Evolutionary conservation across 1,140 invertebrate species (phyloP), one percentile per base, ranked within the genome.

Genomic region (Bombyx mandarina): DNA sequence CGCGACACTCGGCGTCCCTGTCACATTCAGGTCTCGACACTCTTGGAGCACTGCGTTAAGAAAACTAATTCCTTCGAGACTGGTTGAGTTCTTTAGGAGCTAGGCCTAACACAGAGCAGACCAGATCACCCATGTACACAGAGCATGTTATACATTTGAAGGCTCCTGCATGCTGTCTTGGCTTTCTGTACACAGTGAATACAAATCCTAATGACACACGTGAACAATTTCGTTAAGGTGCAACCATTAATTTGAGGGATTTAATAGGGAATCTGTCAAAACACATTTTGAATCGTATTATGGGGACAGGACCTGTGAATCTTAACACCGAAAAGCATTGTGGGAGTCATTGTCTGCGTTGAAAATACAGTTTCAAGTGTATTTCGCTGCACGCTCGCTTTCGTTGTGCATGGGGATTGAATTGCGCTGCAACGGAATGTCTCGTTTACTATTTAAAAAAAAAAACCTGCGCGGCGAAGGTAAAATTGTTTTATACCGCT

Each of bases 111-210:
- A 83, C 79, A 83, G 64, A 77, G 77, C 80, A 84, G 80, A 79
- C 76, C 66, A 82, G 69, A 84, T 73, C 77, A 81, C 77, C 69
- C 68, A 71, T 82, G 81, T 81, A 86, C 83, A 80, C 65, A 69
- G 74, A 71, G 69, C 74, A 79, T 73, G 76, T 76, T 66, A 77
- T 35, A 35, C 26, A 75, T 80, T 66, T 81, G 77, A 70, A 68
- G 81, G 74, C 79, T 75, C 73, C 77, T 86, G 83, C 83, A 86
- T 86, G 83, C 68, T 84, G 83, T 83, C 83, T 86, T 86, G 81
- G 82, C 83, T 86, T 86, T 35, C 79, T 70, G 81, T 74, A 58
- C 56, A 58, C 52, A 56, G 18, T 64, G 66, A 67, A 66, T 62
- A 26, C 45, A 56, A 45, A 62, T 66, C 67, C 26, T 35, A 5